A percentile compares a stretch with the other conserved stretches of the same genome.
phyloP scores from a whole-genome alignment of 1,140 invertebrate genomes.

The Campoletis sonorensis region DNA sequence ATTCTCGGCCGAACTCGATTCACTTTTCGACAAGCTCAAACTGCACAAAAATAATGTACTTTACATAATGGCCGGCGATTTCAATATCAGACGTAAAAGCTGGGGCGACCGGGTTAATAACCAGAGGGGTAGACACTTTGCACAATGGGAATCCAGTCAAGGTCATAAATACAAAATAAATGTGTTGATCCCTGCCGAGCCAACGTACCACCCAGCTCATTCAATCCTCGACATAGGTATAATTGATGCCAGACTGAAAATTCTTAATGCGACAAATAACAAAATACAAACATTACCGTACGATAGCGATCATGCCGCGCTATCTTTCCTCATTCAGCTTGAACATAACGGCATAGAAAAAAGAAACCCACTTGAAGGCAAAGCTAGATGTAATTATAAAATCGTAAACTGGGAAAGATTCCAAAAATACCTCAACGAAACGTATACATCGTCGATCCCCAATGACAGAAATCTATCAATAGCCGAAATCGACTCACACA shows the following conservation, averaged over 20 bases:
- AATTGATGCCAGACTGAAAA: neutral
- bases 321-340: neutral
- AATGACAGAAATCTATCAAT: too few species aligned
- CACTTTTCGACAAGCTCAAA: neutral
- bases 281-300: conserved; percentile 41
- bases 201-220: too few species aligned
- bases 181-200: too few species aligned
- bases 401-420: conserved; percentile 42
- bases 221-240: neutral
- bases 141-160: too few species aligned
- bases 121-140: conserved; percentile 5
- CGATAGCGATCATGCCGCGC: conserved; percentile 42
- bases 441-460: too few species aligned
- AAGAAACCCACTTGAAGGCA: neutral
- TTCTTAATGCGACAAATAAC: neutral
- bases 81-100: conserved; percentile 26
- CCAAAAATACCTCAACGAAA: neutral
- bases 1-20: neutral
- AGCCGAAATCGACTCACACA: too few species aligned
- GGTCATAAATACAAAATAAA: too few species aligned
- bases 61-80: conserved; percentile 30
- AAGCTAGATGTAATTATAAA: conserved; percentile 5
- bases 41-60: neutral
- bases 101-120: conserved; percentile 30
- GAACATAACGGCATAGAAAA: neutral